Evolutionary conservation across 2,888 invertebrate genomes (phyloP), one percentile per base, ranked within the genome.

Genomic region (Megaustenia siamemsis): DNA sequence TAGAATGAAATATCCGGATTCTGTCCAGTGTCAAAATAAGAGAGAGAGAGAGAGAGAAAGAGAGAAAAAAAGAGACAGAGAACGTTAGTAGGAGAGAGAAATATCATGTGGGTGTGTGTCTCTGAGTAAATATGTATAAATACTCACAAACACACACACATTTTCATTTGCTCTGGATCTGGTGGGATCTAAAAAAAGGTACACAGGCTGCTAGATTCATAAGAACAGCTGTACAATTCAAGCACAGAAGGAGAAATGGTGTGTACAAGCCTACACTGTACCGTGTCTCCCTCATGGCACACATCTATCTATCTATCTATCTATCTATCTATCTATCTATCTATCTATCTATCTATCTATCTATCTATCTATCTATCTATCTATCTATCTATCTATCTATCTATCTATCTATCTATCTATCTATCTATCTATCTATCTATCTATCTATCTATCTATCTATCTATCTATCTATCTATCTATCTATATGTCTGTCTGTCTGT

Each of bases 41-140:
- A 83, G 77, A 68, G 83, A 83, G 83, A 83, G 83, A 83, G 66
- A 66, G 83, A 83, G 83, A 83, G 83, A 66, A n/a, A 66, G 66
- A 66, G 66, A 66, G n/a, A n/a, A n/a, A n/a, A n/a, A n/a, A n/a
- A n/a, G n/a, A n/a, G n/a, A n/a, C n/a, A n/a, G n/a, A n/a, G 66
- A 66, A n/a, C 15, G 66, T 24, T 15, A 66, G 66, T 76, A 76
- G 75, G 83, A 83, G 76, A 83, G 83, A 84, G 78, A 71, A 40
- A 73, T 43, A 79, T 28, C 15, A n/a, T 21, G n/a, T 10, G 66
- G 10, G 32, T 66, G 32, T 66, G 32, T 53, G 21, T 53, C 53
- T 53, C 53, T 53, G 53, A 15, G 53, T 53, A 21, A 12, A 12
- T 53, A 12, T 53, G 53, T 53, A 21, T 53, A 53, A 10, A 10